These are phyloP conservation scores for Tubiluchus corallicola DNA, from an alignment of 2,888 invertebrate genomes.

Conservation along the genomic window DNA sequence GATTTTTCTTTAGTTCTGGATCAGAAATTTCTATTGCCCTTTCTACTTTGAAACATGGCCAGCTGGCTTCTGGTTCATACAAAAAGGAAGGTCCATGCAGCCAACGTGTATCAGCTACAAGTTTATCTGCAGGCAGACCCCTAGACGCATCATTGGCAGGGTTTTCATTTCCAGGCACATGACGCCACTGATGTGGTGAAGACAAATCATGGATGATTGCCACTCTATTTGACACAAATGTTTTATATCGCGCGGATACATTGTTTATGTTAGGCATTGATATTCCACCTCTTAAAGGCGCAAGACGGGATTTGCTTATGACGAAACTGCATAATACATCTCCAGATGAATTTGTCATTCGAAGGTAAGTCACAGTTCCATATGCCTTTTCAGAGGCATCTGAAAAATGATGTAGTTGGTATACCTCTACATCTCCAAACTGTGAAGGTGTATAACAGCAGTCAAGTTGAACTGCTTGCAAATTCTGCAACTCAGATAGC, in stretches of 20 bases:
- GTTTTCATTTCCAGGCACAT: neutral
- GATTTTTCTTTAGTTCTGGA: no score
- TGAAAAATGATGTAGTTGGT: conserved; percentile 6
- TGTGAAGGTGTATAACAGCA: no score
- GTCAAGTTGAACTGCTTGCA: no score
- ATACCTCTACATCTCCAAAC: no score
- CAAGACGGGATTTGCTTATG: conserved; percentile 5
- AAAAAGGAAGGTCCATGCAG: neutral
- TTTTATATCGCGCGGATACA: conserved; percentile 5
- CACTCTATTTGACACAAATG: conserved; percentile 8
- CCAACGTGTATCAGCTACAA: neutral
- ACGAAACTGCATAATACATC: neutral
- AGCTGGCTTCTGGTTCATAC: neutral
- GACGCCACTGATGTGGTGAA: no score
- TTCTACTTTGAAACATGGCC: neutral
- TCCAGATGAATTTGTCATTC: neutral
- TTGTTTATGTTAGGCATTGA: conserved; percentile 7
- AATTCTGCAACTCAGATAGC: no score
- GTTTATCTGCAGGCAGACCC: conserved; percentile 1
- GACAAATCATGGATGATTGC: conserved; percentile 5
- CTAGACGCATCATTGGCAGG: conserved; percentile 8
- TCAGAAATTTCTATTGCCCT: neutral
- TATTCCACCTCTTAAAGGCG: no score
- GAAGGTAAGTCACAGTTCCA: neutral
- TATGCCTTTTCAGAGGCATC: conserved; percentile 8